Conservation (phyloP, 1,140 invertebrate genomes). For the Drosophila busckii region DNA sequence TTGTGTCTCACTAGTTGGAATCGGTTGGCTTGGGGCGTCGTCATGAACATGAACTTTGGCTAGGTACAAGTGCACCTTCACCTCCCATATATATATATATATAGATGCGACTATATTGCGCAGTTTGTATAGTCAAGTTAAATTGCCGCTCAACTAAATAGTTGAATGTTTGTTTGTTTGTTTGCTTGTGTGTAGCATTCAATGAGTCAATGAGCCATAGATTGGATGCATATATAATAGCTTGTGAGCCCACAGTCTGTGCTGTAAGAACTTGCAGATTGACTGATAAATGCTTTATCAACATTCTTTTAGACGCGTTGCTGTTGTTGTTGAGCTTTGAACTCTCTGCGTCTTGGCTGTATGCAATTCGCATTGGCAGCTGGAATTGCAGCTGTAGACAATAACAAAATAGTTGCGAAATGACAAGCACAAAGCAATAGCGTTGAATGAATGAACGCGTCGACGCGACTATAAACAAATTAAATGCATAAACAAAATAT, state of each 20-base stretch:
- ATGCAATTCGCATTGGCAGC: conserved; percentile 5
- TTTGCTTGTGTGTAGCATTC: conserved; percentile 9
- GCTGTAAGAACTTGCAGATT: too few species aligned
- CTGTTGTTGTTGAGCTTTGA: conserved; percentile 1
- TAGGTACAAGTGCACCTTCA: too few species aligned
- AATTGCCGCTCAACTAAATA: conserved; percentile 9
- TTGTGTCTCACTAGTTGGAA: conserved; percentile 1
- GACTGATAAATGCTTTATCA: too few species aligned
- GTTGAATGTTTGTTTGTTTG: background rate
- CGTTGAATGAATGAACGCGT: conserved; percentile 55
- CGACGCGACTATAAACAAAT: conserved; percentile 24
- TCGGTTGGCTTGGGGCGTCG: background rate
- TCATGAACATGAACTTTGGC: conserved; percentile 30
- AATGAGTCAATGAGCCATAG: conserved; percentile 13
- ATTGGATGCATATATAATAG: too few species aligned
- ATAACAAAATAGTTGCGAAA: conserved; percentile 54
- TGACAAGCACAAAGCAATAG: conserved; percentile 38
- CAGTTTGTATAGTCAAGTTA: conserved; percentile 20
- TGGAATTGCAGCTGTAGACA: conserved; percentile 15
- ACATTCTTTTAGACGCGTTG: too few species aligned
- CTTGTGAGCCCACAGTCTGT: too few species aligned
- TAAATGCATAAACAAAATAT: conserved; percentile 8
- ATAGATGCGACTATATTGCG: conserved; percentile 15
- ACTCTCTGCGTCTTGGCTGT: conserved; percentile 5
- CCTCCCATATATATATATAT: too few species aligned